A percentile compares a stretch with the other conserved stretches of the same genome.
Evolutionary conservation across 2,888 invertebrate species (phyloP).

Genomic region (Scaeva pyrastri): DNA sequence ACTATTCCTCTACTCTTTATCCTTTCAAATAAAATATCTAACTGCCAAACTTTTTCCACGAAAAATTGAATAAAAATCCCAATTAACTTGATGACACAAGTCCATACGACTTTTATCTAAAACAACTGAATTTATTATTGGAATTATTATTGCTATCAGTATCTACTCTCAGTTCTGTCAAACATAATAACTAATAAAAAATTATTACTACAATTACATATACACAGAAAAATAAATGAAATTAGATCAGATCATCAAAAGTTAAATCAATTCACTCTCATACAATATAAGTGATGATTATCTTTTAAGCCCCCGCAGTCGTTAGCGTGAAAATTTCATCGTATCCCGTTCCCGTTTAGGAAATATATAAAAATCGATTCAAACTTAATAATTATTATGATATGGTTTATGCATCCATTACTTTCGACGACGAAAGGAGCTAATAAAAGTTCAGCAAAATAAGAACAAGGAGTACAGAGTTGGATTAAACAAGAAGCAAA

Average conservation of each 20-base stretch:
- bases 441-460: slow-evolving; percentile 52
- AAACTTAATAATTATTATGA: slow-evolving; percentile 57
- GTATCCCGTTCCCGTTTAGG: too few relatives aligned
- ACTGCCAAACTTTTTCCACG: neutral
- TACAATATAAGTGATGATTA: slow-evolving; percentile 31
- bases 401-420: slow-evolving; percentile 70
- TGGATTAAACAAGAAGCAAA: slow-evolving; percentile 18
- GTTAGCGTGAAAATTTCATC: slow-evolving; percentile 45
- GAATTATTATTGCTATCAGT: slow-evolving; percentile 16
- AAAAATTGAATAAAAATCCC: slow-evolving; percentile 21
- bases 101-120: slow-evolving; percentile 1
- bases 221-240: slow-evolving; percentile 3
- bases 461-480: slow-evolving; percentile 16
- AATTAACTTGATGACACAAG: slow-evolving; percentile 21
- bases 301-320: slow-evolving; percentile 32
- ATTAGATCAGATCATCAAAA: slow-evolving; percentile 25
- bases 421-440: slow-evolving; percentile 46
- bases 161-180: neutral
- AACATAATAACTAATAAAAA: slow-evolving; percentile 20
- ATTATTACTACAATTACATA: slow-evolving; percentile 27
- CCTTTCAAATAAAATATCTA: neutral
- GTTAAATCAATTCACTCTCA: slow-evolving; percentile 35
- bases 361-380: slow-evolving; percentile 63
- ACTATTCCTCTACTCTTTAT: neutral
- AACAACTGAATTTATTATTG: slow-evolving; percentile 28